These are phyloP conservation scores for Teleopsis dalmanni DNA, from an alignment of 1,140 invertebrate genomes.

Conservation along the genomic window DNA sequence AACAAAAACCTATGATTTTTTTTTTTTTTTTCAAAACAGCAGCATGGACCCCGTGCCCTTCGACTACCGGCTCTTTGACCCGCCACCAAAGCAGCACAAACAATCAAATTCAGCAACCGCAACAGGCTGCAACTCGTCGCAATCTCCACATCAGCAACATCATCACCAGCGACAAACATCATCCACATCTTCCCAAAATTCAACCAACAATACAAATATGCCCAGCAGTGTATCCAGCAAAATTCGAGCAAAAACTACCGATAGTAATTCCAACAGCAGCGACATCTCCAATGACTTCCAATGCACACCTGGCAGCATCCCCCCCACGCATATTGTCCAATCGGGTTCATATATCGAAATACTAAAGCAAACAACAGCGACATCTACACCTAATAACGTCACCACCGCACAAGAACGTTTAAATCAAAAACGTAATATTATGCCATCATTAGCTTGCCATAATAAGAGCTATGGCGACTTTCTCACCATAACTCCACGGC, in stretches of 20 bases:
- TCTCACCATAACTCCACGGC: conserved; percentile 20
- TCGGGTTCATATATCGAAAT: conserved; percentile 29
- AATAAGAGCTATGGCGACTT: conserved; percentile 28
- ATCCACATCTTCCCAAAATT: conserved; percentile 23
- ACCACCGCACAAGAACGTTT: not conserved
- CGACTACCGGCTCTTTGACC: conserved; percentile 31
- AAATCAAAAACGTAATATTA: conserved; percentile 1
- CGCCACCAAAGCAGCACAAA: conserved; percentile 26
- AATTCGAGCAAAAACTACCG: conserved; percentile 25
- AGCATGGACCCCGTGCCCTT: conserved; percentile 28
- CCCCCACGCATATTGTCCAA: conserved; percentile 24
- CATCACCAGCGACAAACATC: conserved; percentile 26
- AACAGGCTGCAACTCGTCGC: too few species aligned
- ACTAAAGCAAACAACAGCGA: conserved; percentile 17
- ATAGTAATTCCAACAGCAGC: conserved; percentile 26
- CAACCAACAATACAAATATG: conserved; percentile 31
- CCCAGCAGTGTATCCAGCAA: conserved; percentile 27
- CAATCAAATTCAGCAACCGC: conserved; percentile 17
- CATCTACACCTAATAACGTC: not conserved
- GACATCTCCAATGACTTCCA: conserved; percentile 19
- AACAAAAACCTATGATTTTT: too few species aligned
- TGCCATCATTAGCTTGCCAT: conserved; percentile 11
- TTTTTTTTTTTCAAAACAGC: conserved; percentile 12
- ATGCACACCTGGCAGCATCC: conserved; percentile 16
- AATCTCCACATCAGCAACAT: conserved; percentile 10